These are phyloP conservation scores for Catharus bicknelli DNA, from an alignment of 2,113 vertebrate species.

Conservation along the genomic window DNA sequence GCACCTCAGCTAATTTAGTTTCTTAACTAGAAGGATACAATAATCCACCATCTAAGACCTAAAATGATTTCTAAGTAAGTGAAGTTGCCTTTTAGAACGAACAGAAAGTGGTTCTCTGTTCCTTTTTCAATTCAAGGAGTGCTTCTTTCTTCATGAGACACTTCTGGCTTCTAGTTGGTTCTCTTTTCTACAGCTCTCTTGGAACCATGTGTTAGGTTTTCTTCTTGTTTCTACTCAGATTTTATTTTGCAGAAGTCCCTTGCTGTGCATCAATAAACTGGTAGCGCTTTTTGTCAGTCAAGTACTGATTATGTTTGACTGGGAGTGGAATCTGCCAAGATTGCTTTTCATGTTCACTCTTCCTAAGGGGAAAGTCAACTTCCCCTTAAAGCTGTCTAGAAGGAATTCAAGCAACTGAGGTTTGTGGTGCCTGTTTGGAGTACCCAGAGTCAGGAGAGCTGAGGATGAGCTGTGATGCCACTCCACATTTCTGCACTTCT, in stretches of 20 bases:
- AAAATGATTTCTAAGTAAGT: neutral
- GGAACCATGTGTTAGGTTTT: neutral
- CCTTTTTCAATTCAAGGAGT: neutral
- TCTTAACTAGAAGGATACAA: neutral
- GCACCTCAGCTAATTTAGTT: neutral
- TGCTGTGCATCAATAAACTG: neutral
- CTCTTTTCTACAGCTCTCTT: neutral
- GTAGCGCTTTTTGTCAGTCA: neutral
- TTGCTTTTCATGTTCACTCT: neutral
- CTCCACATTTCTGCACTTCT: neutral
- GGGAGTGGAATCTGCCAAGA: neutral
- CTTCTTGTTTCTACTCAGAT: neutral
- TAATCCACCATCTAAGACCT: neutral
- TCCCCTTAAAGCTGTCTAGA: neutral
- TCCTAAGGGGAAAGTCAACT: neutral
- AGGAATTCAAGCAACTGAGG: neutral
- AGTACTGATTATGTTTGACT: neutral
- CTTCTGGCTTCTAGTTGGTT: neutral
- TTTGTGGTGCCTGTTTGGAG: neutral
- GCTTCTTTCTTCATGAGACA: neutral
- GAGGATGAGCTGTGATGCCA: accelerated
- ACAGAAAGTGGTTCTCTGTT: neutral
- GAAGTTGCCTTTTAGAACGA: neutral
- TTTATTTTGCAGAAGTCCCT: neutral
- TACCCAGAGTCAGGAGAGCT: neutral